Conservation (phyloP, 2,888 invertebrate genomes). For the Cantharis nigra region DNA sequence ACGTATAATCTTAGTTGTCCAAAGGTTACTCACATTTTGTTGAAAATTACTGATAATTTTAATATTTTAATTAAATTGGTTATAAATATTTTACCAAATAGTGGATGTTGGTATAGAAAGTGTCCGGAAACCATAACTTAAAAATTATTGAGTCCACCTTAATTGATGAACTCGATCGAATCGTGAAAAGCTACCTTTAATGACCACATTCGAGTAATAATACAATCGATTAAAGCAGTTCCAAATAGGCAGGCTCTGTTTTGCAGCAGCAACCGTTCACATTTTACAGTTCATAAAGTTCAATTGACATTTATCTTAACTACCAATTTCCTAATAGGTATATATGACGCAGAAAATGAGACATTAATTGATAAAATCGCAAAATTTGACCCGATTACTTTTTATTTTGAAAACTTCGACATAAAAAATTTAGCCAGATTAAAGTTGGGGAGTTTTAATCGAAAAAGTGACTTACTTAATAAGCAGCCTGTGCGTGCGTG, state of each 20-base stretch:
- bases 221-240: not conserved
- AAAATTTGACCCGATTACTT: not conserved
- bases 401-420: not conserved
- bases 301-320: not conserved
- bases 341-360: not conserved
- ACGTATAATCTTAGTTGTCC: not conserved
- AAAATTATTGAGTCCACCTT: not conserved
- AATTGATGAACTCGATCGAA: not conserved
- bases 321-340: not conserved
- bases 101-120: not conserved
- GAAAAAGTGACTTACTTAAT: not conserved
- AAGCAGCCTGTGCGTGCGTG: not conserved
- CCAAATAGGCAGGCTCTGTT: not conserved
- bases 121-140: not conserved
- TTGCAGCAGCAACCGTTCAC: not conserved
- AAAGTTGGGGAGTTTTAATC: not conserved
- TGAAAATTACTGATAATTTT: not conserved
- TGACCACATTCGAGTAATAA: not conserved
- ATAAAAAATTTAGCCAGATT: not conserved
- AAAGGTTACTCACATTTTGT: not conserved
- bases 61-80: not conserved
- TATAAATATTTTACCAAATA: not conserved
- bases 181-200: not conserved
- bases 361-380: not conserved
- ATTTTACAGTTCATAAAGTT: not conserved